Evolutionary conservation across 2,113 vertebrate genomes (phyloP).

Genomic region (Prionailurus bengalensis): DNA sequence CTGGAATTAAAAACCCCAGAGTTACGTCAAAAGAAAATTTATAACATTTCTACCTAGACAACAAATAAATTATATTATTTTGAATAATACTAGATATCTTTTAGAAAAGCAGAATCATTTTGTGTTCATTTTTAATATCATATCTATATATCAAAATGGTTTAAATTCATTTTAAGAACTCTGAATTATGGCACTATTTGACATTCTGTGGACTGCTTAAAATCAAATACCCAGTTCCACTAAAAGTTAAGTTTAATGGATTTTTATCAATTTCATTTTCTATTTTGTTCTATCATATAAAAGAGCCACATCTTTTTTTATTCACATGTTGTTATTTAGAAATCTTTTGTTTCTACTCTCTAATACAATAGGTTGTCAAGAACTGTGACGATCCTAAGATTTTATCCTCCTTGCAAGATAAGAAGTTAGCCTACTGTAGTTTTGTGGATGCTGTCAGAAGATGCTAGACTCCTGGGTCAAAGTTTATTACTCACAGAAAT

Average conservation of each 20-base stretch:
- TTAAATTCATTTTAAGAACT: neutral
- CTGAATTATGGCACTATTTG: neutral
- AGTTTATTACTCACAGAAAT: constrained; percentile 7
- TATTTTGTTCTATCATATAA: constrained; percentile 44
- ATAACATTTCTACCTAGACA: neutral
- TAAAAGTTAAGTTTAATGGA: neutral
- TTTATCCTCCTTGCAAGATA: neutral
- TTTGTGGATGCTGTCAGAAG: neutral
- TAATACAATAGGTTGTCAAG: constrained; percentile 49
- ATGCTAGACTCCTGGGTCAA: neutral
- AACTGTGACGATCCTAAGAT: neutral
- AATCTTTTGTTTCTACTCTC: constrained; percentile 34
- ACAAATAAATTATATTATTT: neutral
- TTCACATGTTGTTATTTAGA: neutral
- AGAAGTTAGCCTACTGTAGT: neutral
- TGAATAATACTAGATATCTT: neutral
- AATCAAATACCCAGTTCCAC: neutral
- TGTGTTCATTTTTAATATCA: neutral
- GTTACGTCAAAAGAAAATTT: neutral
- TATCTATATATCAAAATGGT: neutral
- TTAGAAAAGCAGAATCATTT: neutral
- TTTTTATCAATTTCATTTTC: constrained; percentile 43
- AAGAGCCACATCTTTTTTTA: neutral
- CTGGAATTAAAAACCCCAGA: neutral
- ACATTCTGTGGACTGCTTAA: neutral